These are phyloP conservation scores for Sciurus niger DNA, from an alignment of 2,113 vertebrate genomes.

Conservation along the genomic window DNA sequence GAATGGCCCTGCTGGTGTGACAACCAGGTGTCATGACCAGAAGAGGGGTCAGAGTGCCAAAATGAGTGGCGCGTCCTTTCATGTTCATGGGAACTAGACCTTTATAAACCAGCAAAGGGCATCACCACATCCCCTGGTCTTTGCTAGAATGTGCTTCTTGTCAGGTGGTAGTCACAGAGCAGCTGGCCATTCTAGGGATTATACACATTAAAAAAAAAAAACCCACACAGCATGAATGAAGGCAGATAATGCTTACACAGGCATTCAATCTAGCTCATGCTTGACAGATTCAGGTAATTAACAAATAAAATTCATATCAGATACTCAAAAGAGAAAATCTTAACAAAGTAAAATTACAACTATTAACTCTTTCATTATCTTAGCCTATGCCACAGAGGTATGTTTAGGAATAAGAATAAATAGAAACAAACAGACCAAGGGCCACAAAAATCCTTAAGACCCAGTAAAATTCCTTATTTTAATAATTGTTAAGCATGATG, in stretches of 20 bases:
- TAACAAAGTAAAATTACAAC: not conserved
- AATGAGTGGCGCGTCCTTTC: not conserved
- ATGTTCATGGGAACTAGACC: not conserved
- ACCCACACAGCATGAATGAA: not conserved
- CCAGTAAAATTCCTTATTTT: not conserved
- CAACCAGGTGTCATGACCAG: not conserved
- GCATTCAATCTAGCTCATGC: fast-evolving
- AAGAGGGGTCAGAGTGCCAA: not conserved
- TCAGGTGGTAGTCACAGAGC: not conserved
- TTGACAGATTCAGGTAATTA: not conserved
- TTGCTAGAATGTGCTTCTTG: not conserved
- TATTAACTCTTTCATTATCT: not conserved
- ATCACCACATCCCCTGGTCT: not conserved
- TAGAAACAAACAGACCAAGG: not conserved
- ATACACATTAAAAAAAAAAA: not conserved
- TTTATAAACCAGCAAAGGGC: not conserved
- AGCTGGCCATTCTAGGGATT: not conserved
- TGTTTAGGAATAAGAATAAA: not conserved
- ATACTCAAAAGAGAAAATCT: not conserved
- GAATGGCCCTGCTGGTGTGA: not conserved
- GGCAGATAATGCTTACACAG: too few species aligned
- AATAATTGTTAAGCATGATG: not conserved
- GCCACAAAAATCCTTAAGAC: not conserved
- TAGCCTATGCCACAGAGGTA: not conserved
- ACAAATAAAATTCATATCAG: not conserved